A percentile compares a stretch with the other conserved stretches of the same genome.
These are phyloP conservation scores for Mus musculus DNA, from an alignment of 2,113 vertebrate species.

Conservation along the genomic window GRCm39 chr7:64887501-64888000, in stretches of 20 bases:
- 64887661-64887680: neutral
- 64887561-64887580: too few species aligned
- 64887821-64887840: neutral
- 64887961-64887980: constrained; percentile 31
- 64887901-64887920: neutral
- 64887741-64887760: neutral
- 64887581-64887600: too few species aligned
- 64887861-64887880: neutral
- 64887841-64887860: neutral
- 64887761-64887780: neutral
- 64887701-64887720: neutral
- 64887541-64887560: too few species aligned
- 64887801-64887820: neutral
- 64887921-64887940: neutral
- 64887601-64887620: too few species aligned
- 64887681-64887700: neutral
- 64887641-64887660: too few species aligned
- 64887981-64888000: constrained; percentile 32
- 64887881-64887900: constrained; percentile 36
- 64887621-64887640: too few species aligned
- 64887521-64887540: too few species aligned
- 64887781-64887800: neutral
- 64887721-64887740: too few species aligned
- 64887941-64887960: constrained; percentile 26
- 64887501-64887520: too few species aligned